Evolutionary conservation across 1,140 invertebrate genomes (phyloP).

Genomic region (Aphidius gifuensis): DNA sequence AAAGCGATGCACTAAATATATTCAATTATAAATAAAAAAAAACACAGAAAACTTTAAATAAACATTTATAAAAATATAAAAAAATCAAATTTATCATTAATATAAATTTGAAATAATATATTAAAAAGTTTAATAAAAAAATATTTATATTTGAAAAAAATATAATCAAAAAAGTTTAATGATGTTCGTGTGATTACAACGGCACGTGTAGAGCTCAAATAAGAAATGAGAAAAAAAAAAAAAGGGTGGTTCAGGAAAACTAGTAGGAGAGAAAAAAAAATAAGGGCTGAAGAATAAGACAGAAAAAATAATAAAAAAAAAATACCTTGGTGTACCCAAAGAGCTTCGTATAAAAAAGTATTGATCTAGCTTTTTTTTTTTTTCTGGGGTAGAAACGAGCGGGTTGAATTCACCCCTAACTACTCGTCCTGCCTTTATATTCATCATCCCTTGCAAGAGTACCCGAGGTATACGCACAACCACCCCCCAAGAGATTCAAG

Average conservation of each 20-base stretch:
- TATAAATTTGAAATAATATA: too few relatives aligned
- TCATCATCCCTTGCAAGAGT: slow-evolving; percentile 26
- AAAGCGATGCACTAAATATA: too few relatives aligned
- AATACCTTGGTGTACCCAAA: slow-evolving; percentile 13
- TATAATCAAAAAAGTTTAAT: slow-evolving; percentile 27
- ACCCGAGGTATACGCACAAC: neutral
- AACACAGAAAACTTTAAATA: slow-evolving; percentile 24
- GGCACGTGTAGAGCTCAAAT: slow-evolving; percentile 29
- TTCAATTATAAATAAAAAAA: neutral
- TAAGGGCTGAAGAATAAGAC: neutral
- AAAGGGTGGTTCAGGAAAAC: slow-evolving; percentile 14
- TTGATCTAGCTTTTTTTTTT: slow-evolving; percentile 23
- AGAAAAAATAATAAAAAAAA: neutral
- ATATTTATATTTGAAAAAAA: neutral
- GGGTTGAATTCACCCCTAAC: slow-evolving; percentile 32
- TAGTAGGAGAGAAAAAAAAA: slow-evolving; percentile 18
- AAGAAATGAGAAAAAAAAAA: slow-evolving; percentile 13
- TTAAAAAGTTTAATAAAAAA: slow-evolving; percentile 10
- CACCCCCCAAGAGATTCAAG: slow-evolving; percentile 12
- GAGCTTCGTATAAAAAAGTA: slow-evolving; percentile 30
- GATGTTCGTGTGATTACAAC: slow-evolving; percentile 34
- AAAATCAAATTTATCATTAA: slow-evolving; percentile 5
- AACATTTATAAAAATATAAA: neutral
- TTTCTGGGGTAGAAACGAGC: slow-evolving; percentile 23
- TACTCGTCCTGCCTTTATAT: slow-evolving; percentile 31